Conservation (phyloP, 2,113 vertebrate species). For the Melanotaenia duboulayi region DNA sequence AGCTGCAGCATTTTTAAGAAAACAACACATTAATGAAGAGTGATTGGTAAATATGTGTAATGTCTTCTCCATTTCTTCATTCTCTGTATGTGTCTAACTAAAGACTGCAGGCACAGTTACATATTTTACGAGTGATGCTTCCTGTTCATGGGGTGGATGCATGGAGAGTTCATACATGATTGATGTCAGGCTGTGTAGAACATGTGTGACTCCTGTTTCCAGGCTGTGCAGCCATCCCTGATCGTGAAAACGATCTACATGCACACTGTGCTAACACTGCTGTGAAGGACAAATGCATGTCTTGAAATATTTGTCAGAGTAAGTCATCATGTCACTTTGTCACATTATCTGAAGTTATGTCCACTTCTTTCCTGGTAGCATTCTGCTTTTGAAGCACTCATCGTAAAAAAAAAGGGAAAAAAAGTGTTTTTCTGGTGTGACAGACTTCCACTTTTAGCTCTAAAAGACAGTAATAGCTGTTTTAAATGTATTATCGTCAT, state of each 20-base stretch:
- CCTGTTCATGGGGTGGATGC: conserved; percentile 51
- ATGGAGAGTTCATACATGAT: conserved; percentile 56
- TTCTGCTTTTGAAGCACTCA: conserved; percentile 45
- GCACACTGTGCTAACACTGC: conserved; percentile 40
- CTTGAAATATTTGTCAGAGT: conserved; percentile 59
- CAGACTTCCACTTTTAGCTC: conserved; percentile 22
- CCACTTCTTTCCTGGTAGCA: conserved; percentile 26
- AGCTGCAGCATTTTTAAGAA: neutral
- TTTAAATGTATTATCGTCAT: conserved; percentile 33
- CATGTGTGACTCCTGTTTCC: conserved; percentile 61
- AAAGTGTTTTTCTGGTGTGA: conserved; percentile 27
- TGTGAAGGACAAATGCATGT: conserved; percentile 60
- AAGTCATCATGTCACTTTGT: conserved; percentile 55
- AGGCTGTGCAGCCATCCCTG: conserved; percentile 27
- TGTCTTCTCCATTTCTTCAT: conserved; percentile 12
- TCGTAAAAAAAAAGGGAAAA: no score
- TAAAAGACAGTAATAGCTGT: conserved; percentile 26
- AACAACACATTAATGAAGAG: conserved; percentile 52
- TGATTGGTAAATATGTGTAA: conserved; percentile 47
- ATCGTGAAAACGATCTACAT: conserved; percentile 58
- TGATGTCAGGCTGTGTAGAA: conserved; percentile 58
- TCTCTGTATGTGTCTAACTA: conserved; percentile 67
- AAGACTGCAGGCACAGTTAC: conserved; percentile 60
- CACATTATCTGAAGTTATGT: conserved; percentile 17
- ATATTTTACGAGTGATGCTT: conserved; percentile 62